Evolutionary conservation across 2,113 vertebrate genomes (phyloP).

Genomic region (Aldabrachelys gigantea): DNA sequence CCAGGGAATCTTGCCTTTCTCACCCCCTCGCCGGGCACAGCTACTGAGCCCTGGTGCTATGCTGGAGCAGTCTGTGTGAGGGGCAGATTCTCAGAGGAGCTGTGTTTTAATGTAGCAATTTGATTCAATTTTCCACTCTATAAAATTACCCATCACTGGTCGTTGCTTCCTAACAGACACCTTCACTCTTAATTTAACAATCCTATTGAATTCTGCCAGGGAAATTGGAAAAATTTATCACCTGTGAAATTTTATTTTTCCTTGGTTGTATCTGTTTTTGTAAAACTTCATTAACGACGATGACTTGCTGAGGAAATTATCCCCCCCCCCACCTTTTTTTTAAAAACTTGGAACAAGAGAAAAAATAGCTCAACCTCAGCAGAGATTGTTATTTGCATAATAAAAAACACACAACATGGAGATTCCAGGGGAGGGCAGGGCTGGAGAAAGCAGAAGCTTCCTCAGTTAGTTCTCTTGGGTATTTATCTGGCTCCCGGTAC

Average conservation of each 20-base stretch:
- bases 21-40: background rate
- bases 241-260: constrained; percentile 98
- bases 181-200: constrained; percentile 95
- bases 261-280: constrained; percentile 88
- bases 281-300: constrained; percentile 93
- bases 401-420: constrained; percentile 64
- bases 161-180: constrained; percentile 88
- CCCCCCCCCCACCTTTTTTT: constrained; percentile 30
- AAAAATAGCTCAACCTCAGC: constrained; percentile 66
- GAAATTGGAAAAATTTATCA: constrained; percentile 97
- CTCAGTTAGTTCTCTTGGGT: too few species aligned
- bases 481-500: background rate
- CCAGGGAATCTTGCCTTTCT: background rate
- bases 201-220: constrained; percentile 92
- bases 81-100: constrained; percentile 83
- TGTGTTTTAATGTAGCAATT: constrained; percentile 93
- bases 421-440: background rate
- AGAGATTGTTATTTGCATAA: constrained; percentile 76
- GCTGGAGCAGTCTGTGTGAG: constrained; percentile 62
- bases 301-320: constrained; percentile 91
- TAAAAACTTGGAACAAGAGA: constrained; percentile 62
- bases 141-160: constrained; percentile 95
- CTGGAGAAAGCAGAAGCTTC: background rate
- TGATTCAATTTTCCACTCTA: constrained; percentile 98
- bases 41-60: constrained; percentile 48